Evolutionary conservation across 2,113 vertebrate genomes (phyloP).

Genomic region (Macrotis lagotis): DNA sequence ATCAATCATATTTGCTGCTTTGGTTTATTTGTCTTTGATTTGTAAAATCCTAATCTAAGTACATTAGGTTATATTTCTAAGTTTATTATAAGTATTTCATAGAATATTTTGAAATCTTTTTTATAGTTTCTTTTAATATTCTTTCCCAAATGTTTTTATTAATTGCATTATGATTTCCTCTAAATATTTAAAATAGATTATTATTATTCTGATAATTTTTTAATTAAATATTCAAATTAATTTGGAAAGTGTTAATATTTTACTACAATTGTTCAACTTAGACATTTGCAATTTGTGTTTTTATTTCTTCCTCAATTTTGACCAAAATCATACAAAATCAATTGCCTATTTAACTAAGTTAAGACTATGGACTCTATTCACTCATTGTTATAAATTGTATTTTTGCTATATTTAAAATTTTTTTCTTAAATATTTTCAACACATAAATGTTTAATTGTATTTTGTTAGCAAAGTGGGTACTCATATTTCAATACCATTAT

Average conservation of each 20-base stretch:
- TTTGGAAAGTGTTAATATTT: neutral
- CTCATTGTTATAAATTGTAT: too few species aligned
- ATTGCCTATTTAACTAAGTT: neutral
- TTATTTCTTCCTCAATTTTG: neutral
- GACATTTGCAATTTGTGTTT: neutral
- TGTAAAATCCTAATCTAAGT: neutral
- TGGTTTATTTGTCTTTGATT: neutral
- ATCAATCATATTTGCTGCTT: neutral
- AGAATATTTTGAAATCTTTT: neutral
- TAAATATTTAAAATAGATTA: neutral
- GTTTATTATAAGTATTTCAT: neutral
- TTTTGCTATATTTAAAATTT: neutral
- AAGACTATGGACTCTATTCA: neutral
- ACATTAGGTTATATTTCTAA: neutral
- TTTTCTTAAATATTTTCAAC: neutral
- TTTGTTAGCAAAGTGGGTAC: neutral
- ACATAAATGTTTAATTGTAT: neutral
- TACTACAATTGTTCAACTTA: neutral
- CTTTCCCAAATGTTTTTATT: neutral
- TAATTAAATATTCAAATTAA: neutral
- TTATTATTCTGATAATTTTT: neutral
- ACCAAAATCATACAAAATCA: neutral
- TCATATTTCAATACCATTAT: too few species aligned
- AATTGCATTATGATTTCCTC: neutral
- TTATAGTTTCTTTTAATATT: neutral